These are phyloP conservation scores for Penaeus japonicus DNA, from an alignment of 1,140 invertebrate species.

Conservation along the genomic window DNA sequence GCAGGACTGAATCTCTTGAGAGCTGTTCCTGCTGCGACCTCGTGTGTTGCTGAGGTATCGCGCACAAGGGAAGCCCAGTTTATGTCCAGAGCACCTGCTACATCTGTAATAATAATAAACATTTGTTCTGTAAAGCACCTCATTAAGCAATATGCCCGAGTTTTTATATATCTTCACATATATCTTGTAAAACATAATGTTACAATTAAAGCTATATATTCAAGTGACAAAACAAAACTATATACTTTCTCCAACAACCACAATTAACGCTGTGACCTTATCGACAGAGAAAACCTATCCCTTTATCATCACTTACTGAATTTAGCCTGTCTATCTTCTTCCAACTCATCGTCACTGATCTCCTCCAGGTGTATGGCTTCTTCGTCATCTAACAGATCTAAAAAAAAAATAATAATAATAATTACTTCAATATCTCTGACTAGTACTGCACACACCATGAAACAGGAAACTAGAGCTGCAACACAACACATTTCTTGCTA, in stretches of 20 bases:
- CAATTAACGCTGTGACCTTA: no score
- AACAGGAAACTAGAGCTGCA: neutral
- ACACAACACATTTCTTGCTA: neutral
- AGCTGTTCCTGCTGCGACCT: conserved; percentile 38
- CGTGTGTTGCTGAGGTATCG: conserved; percentile 17
- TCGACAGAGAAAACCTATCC: neutral
- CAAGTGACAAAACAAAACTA: no score
- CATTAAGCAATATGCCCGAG: neutral
- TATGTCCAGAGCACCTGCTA: conserved; percentile 49
- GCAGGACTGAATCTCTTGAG: conserved; percentile 42
- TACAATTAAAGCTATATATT: neutral
- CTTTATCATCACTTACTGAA: conserved; percentile 52
- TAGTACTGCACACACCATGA: neutral
- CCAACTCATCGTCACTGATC: conserved; percentile 58
- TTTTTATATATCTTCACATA: no score
- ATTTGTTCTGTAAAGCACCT: neutral
- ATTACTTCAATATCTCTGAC: neutral
- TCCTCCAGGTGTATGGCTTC: conserved; percentile 56
- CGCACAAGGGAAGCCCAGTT: conserved; percentile 47
- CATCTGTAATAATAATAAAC: conserved; percentile 10
- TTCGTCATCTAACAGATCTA: conserved; percentile 57
- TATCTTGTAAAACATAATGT: neutral
- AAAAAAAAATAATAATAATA: conserved; percentile 14
- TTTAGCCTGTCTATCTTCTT: conserved; percentile 57
- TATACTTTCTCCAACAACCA: no score